Evolutionary conservation across 2,113 vertebrate genomes (phyloP).

Genomic region (Sitta europaea): DNA sequence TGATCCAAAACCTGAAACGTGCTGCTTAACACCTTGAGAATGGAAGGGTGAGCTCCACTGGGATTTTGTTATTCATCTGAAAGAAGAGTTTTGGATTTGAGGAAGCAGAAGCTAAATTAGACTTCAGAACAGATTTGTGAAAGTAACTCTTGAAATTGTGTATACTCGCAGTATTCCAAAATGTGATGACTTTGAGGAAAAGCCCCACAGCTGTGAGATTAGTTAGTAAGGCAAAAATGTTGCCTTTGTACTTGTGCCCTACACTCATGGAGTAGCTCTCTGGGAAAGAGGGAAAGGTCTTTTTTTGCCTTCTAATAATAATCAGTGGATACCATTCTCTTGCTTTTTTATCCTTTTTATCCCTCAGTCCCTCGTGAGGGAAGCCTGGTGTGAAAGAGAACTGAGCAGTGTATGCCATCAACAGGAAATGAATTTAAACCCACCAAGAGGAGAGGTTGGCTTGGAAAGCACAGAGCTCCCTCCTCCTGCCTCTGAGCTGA

Average conservation of each 20-base stretch:
- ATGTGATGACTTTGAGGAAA: neutral
- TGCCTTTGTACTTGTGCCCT: neutral
- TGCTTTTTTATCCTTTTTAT: neutral
- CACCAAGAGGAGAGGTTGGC: neutral
- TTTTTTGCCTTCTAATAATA: neutral
- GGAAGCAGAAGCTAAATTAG: neutral
- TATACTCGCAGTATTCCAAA: neutral
- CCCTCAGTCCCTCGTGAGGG: neutral
- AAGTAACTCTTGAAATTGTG: neutral
- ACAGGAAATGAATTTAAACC: neutral
- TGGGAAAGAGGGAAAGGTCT: neutral
- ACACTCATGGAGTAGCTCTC: neutral
- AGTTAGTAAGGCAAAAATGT: neutral
- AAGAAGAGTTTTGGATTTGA: neutral
- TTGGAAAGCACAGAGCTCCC: neutral
- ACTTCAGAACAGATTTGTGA: neutral
- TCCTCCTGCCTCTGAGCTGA: neutral
- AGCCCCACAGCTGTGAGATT: neutral
- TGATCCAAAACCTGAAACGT: neutral
- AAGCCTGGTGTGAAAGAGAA: neutral
- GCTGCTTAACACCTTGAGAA: neutral
- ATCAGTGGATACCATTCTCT: neutral
- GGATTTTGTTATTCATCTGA: neutral
- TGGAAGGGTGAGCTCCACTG: neutral
- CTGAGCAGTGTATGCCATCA: neutral